These are phyloP conservation scores for Cirrhinus mrigala DNA, from an alignment of 2,797 vertebrate genomes.

Conservation along the genomic window DNA sequence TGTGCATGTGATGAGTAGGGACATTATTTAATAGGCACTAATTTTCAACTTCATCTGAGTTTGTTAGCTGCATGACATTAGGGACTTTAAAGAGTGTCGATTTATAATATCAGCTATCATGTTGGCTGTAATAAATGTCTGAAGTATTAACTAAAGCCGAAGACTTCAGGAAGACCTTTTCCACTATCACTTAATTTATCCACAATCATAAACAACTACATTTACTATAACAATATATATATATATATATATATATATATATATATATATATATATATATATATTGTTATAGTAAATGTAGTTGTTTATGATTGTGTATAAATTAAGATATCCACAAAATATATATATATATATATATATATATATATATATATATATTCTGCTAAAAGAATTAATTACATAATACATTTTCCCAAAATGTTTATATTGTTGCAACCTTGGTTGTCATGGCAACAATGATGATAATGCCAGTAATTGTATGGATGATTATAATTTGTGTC, in stretches of 20 bases:
- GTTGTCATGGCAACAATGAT: neutral
- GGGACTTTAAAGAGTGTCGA: neutral
- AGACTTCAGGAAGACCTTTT: neutral
- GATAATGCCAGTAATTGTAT: neutral
- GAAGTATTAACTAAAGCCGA: neutral
- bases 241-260: too few species aligned
- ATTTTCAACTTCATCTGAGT: neutral
- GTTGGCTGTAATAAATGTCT: neutral
- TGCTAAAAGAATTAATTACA: neutral
- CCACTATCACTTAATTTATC: neutral
- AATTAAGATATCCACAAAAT: neutral
- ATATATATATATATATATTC: too few species aligned
- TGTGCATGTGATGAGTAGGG: neutral
- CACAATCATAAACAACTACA: neutral
- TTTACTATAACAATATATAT: neutral
- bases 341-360: too few species aligned
- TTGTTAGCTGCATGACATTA: neutral
- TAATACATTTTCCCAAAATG: neutral
- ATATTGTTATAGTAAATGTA: too few species aligned
- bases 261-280: too few species aligned
- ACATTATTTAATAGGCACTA: neutral
- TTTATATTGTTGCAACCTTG: neutral
- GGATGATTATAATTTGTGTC: neutral
- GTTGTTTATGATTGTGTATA: too few species aligned
- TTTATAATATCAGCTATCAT: neutral